Percentiles rank a stretch among this genome's conserved stretches.
Evolutionary conservation across 2,113 vertebrate species (phyloP).

Genomic region (Accipiter virgatus): DNA sequence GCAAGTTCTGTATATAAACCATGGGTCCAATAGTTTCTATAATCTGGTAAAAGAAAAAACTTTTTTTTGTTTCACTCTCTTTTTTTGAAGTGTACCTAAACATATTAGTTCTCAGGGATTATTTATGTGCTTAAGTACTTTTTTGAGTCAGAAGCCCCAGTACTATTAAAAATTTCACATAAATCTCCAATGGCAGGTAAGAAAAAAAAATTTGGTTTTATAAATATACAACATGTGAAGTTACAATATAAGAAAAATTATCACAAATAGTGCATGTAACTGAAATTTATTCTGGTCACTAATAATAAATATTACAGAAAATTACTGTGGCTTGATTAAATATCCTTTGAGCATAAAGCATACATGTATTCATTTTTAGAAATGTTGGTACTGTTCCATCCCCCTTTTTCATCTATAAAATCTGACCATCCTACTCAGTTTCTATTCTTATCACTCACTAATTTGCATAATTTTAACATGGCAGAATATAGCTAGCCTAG

Average conservation of each 20-base stretch:
- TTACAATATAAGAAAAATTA: not conserved
- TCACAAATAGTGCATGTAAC: not conserved
- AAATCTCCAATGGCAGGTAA: not conserved
- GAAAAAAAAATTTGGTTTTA: not conserved
- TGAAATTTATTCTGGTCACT: slow-evolving; percentile 49
- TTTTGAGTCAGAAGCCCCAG: not conserved
- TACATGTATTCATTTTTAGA: slow-evolving; percentile 59
- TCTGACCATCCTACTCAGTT: slow-evolving; percentile 74
- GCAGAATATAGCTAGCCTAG: slow-evolving; percentile 74
- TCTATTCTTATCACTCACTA: slow-evolving; percentile 73
- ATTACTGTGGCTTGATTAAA: slow-evolving; percentile 15
- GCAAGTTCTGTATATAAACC: not conserved
- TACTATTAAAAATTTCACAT: not conserved
- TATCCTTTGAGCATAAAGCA: slow-evolving; percentile 19
- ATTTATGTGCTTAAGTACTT: not conserved
- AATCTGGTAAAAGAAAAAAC: not conserved
- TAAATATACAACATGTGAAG: not conserved
- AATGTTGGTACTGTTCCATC: slow-evolving; percentile 35
- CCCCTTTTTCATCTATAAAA: slow-evolving; percentile 60
- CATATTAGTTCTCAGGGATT: not conserved
- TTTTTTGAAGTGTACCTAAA: not conserved
- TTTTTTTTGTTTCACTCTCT: not conserved
- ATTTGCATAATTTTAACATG: slow-evolving; percentile 76
- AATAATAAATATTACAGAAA: slow-evolving; percentile 8
- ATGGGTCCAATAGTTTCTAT: not conserved